These are phyloP conservation scores for Numenius arquata DNA, from an alignment of 2,113 vertebrate species.

Conservation along the genomic window DNA sequence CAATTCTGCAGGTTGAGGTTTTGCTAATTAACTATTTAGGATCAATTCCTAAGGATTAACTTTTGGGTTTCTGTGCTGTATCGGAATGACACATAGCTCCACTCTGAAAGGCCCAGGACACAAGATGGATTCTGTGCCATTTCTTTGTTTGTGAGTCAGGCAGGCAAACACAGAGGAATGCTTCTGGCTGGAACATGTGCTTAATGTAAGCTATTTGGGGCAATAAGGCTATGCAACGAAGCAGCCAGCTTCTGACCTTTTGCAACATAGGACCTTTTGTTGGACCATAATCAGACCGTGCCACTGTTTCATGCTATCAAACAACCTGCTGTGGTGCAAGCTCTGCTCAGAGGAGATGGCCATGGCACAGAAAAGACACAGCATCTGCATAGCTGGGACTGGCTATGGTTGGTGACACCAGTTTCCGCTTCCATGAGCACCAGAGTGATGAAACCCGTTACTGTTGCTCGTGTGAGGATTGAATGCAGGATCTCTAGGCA, in stretches of 20 bases:
- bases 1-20: not conserved
- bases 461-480: not conserved
- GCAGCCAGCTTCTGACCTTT: not conserved
- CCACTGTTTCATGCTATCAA: not conserved
- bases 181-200: not conserved
- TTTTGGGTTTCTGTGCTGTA: not conserved
- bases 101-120: not conserved
- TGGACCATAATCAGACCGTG: not conserved
- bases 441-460: not conserved
- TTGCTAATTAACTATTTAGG: not conserved
- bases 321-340: not conserved
- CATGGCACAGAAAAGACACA: not conserved
- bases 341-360: not conserved
- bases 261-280: not conserved
- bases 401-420: accelerated
- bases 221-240: not conserved
- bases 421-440: not conserved
- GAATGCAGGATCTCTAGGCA: not conserved
- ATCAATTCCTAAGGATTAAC: not conserved
- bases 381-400: accelerated
- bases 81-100: not conserved
- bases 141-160: not conserved
- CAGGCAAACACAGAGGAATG: not conserved
- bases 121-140: accelerated
- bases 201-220: not conserved